Percentiles rank a stretch among this genome's conserved stretches.
phyloP scores from a whole-genome alignment of 2,797 vertebrate species.

The Bucorvus abyssinicus region DNA sequence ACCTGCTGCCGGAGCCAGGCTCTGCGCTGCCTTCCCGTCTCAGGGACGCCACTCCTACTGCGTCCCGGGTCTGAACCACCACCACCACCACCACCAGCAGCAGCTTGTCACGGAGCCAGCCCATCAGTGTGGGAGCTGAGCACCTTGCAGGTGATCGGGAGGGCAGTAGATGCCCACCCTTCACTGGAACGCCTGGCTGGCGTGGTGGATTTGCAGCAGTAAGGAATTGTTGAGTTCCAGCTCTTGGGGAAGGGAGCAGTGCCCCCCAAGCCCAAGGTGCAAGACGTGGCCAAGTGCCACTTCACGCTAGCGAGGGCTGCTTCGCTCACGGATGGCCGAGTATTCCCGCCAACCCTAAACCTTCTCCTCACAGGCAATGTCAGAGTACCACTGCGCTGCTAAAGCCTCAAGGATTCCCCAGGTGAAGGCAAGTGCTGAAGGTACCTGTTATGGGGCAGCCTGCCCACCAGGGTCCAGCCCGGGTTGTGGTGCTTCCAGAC shows the following conservation, averaged over 20 bases:
- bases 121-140: background rate
- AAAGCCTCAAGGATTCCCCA: background rate
- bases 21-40: background rate
- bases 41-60: background rate
- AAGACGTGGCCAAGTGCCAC: background rate
- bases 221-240: background rate
- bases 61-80: background rate
- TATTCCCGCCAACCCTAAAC: background rate
- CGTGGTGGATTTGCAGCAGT: background rate
- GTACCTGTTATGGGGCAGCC: background rate
- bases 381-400: background rate
- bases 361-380: background rate
- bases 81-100: background rate
- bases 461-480: background rate
- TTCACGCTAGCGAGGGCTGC: background rate
- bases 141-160: background rate
- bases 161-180: background rate
- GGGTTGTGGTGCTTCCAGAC: background rate
- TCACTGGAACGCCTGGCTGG: background rate
- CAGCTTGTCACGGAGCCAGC: background rate
- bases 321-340: background rate
- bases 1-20: slow-evolving; percentile 62
- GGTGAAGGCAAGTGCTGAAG: background rate
- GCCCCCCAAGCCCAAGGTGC: background rate
- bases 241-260: background rate